Conservation (phyloP, 2,888 invertebrate genomes). For the Pteria penguin region DNA sequence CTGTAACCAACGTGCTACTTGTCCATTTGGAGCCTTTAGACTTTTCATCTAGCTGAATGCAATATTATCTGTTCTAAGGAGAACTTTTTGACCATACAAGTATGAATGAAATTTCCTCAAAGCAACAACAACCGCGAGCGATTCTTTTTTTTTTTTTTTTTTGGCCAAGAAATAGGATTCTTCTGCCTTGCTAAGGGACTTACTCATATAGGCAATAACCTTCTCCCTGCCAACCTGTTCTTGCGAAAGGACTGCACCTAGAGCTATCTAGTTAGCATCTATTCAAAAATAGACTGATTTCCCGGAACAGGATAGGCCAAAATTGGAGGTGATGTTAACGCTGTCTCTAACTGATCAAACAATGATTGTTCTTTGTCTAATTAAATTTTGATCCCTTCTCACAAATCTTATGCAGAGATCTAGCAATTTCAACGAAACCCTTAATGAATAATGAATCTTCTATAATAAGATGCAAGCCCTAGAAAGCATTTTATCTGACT, state of each 20-base stretch:
- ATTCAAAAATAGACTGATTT: neutral
- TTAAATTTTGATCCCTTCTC: neutral
- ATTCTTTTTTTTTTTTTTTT: neutral
- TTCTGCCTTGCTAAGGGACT: neutral
- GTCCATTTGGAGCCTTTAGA: neutral
- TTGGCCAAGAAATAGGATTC: too few species aligned
- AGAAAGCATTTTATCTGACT: neutral
- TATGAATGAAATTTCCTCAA: constrained; percentile 4
- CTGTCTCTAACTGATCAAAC: neutral
- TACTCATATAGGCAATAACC: constrained; percentile 1
- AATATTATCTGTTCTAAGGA: neutral
- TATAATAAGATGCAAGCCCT: neutral
- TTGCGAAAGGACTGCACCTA: neutral
- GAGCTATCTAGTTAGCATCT: neutral
- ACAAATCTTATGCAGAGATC: neutral
- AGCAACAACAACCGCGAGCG: neutral
- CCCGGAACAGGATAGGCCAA: neutral
- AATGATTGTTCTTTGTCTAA: neutral
- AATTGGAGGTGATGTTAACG: neutral
- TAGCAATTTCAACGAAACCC: neutral
- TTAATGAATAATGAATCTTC: neutral
- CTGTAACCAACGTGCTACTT: neutral
- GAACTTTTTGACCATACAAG: constrained; percentile 6
- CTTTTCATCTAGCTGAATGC: neutral
- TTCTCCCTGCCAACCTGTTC: neutral